Evolutionary conservation across 2,797 vertebrate species (phyloP).

Genomic region (Neosalanx taihuensis): DNA sequence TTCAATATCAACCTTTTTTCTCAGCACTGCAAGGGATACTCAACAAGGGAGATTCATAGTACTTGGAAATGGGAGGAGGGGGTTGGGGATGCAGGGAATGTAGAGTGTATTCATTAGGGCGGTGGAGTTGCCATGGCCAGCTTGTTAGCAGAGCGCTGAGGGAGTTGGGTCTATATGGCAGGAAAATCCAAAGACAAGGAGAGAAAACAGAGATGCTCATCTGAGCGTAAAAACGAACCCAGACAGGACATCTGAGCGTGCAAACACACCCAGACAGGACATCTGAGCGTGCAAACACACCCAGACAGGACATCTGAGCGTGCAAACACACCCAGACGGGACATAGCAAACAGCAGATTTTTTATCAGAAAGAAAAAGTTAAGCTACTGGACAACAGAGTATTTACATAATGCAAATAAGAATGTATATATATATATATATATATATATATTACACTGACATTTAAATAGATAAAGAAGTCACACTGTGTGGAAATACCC

Average conservation of each 20-base stretch:
- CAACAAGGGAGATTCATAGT: neutral
- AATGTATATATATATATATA: too few species aligned
- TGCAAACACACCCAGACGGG: neutral
- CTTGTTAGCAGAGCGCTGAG: neutral
- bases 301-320: neutral
- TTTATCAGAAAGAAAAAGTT: neutral
- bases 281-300: neutral
- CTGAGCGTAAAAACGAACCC: neutral
- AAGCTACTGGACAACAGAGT: too few species aligned
- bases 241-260: neutral
- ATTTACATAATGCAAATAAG: too few species aligned
- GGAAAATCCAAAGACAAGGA: too few species aligned
- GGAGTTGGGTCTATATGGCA: constrained; percentile 6
- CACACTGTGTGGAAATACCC: constrained; percentile 9
- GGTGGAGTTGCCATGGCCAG: neutral
- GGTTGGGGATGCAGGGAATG: neutral
- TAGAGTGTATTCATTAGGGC: neutral
- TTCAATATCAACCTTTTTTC: constrained; percentile 42
- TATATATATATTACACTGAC: neutral
- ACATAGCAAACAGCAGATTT: neutral
- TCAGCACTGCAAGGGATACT: neutral
- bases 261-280: neutral
- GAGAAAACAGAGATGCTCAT: neutral
- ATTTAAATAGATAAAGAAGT: neutral
- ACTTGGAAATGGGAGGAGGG: neutral